Percentiles rank a stretch among this genome's conserved stretches.
These are phyloP conservation scores for Trichogramma evanescens DNA, from an alignment of 2,888 invertebrate genomes.

Conservation along the genomic window DNA sequence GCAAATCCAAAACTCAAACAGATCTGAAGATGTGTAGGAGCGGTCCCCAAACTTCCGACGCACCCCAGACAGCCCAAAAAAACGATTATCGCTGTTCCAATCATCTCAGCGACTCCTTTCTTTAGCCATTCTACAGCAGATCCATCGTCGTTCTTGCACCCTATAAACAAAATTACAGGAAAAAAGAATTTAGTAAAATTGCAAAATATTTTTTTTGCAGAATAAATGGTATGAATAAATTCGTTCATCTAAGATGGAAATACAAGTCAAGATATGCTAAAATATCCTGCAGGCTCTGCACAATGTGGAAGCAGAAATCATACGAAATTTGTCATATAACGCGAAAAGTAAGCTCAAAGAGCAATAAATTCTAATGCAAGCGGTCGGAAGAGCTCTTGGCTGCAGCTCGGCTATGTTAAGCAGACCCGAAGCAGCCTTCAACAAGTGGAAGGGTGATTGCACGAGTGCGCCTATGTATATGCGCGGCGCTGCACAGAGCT, in stretches of 20 bases:
- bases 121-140: slow-evolving; percentile 5
- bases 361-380: slow-evolving; percentile 14
- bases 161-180: slow-evolving; percentile 5
- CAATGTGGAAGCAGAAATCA: slow-evolving; percentile 1
- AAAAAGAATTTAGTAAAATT: not conserved
- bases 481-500: not conserved
- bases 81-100: slow-evolving; percentile 63
- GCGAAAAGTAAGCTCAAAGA: not conserved
- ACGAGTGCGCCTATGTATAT: not conserved
- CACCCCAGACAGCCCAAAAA: slow-evolving; percentile 71
- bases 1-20: slow-evolving; percentile 61
- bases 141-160: slow-evolving; percentile 5
- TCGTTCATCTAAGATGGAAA: not conserved
- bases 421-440: not conserved
- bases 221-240: not conserved
- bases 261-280: not conserved
- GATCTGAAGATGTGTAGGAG: slow-evolving; percentile 48
- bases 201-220: not conserved
- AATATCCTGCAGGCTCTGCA: not conserved
- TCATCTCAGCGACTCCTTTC: slow-evolving; percentile 55
- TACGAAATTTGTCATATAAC: slow-evolving; percentile 10
- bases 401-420: not conserved
- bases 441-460: slow-evolving; percentile 15
- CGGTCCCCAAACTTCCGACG: slow-evolving; percentile 43
- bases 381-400: not conserved